Evolutionary conservation across 1,140 invertebrate genomes (phyloP).

Genomic region (Brachionus rotundiformis): DNA sequence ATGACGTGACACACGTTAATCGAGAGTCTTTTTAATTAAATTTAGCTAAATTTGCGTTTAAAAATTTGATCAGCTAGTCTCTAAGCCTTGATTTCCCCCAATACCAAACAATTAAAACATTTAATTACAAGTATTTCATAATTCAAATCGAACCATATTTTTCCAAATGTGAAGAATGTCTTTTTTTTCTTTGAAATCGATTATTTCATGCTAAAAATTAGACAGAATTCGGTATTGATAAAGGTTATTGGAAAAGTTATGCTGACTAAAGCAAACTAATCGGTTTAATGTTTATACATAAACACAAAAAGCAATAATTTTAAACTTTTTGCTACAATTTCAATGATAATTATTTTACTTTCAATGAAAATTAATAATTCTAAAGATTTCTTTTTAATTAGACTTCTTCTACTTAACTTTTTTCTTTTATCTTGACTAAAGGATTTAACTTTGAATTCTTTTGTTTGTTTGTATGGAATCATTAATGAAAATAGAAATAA

Average conservation of each 20-base stretch:
- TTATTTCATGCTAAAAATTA: background rate
- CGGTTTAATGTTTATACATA: background rate
- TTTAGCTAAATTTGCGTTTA: slow-evolving; percentile 9
- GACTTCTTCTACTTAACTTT: background rate
- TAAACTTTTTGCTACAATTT: background rate
- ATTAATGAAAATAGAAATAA: background rate
- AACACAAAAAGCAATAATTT: background rate
- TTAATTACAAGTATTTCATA: background rate
- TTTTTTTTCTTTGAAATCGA: background rate
- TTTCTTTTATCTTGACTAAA: background rate
- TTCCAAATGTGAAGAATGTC: background rate
- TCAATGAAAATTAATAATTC: background rate
- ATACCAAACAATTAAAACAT: slow-evolving; percentile 3
- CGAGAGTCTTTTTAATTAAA: background rate
- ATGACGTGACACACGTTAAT: background rate
- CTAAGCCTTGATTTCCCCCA: background rate
- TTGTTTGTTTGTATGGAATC: slow-evolving; percentile 8
- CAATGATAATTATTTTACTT: background rate
- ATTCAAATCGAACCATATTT: background rate
- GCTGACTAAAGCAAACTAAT: background rate
- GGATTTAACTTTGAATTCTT: background rate
- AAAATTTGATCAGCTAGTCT: background rate
- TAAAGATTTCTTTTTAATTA: background rate
- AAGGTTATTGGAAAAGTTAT: background rate
- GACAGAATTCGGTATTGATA: background rate